phyloP scores from a whole-genome alignment of 2,797 vertebrate genomes.

The Cuculus canorus region DNA sequence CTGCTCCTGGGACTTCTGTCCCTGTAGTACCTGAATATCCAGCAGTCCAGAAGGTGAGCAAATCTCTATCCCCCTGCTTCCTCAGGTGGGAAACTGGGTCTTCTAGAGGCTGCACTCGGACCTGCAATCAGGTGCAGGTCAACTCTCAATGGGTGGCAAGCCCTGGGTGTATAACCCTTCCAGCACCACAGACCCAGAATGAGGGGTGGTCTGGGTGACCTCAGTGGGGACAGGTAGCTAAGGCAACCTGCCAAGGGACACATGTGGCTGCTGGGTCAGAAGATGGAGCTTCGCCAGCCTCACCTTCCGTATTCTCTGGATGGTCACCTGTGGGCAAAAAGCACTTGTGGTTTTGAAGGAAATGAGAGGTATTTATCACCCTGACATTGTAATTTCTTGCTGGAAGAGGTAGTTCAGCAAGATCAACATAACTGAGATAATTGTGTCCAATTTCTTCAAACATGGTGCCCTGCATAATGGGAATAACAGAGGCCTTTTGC shows the following conservation, averaged over 20 bases:
- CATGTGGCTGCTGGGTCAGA: not conserved
- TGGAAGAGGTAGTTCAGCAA: not conserved
- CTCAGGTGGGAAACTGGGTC: not conserved
- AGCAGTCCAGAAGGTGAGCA: not conserved
- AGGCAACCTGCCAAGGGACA: not conserved
- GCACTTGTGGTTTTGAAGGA: not conserved
- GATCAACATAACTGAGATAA: not conserved
- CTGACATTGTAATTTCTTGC: not conserved
- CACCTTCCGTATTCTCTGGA: not conserved
- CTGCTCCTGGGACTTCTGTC: not conserved
- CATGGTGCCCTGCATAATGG: not conserved
- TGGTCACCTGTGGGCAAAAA: not conserved
- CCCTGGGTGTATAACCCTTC: not conserved
- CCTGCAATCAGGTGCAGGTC: too few species aligned
- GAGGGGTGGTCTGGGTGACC: not conserved
- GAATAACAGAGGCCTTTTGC: not conserved
- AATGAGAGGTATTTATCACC: not conserved
- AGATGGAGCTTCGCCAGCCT: not conserved
- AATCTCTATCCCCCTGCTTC: not conserved
- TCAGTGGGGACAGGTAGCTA: rapidly evolving
- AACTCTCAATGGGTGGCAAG: not conserved
- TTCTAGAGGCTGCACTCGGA: not conserved
- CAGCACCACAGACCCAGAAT: not conserved
- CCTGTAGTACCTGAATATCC: not conserved
- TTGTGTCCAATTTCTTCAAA: conserved; percentile 17